Conservation (phyloP, 2,113 vertebrate genomes). For the Brachirus orientalis region DNA sequence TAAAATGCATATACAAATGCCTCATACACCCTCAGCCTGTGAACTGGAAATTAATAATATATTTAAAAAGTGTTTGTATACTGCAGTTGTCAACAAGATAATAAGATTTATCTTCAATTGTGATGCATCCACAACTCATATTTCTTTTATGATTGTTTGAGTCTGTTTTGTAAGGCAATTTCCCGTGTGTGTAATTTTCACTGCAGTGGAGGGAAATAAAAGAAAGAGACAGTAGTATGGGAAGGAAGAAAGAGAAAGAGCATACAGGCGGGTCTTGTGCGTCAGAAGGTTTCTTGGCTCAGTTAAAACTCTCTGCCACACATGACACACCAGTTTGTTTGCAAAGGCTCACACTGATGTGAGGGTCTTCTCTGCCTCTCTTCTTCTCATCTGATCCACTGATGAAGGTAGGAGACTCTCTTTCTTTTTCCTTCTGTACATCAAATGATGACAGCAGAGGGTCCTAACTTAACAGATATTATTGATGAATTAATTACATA, state of each 20-base stretch:
- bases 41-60: too few species aligned
- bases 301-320: constrained; percentile 69
- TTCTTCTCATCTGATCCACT: constrained; percentile 36
- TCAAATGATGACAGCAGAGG: too few species aligned
- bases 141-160: constrained; percentile 2
- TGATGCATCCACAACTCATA: too few species aligned
- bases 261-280: constrained; percentile 71
- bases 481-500: not conserved
- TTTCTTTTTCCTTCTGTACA: not conserved
- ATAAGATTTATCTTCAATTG: too few species aligned
- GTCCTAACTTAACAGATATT: not conserved
- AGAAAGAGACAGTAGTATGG: constrained; percentile 12
- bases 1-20: too few species aligned
- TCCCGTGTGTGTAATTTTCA: constrained; percentile 27
- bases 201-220: not conserved
- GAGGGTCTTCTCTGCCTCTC: constrained; percentile 50
- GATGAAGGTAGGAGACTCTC: constrained; percentile 76
- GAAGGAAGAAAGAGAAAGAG: constrained; percentile 47
- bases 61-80: too few species aligned
- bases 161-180: constrained; percentile 15
- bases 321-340: constrained; percentile 73
- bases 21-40: too few species aligned
- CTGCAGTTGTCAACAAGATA: too few species aligned
- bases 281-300: constrained; percentile 74
- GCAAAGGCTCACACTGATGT: constrained; percentile 68